Evolutionary conservation across 2,113 vertebrate genomes (phyloP).

Genomic region (Corvus cornix): DNA sequence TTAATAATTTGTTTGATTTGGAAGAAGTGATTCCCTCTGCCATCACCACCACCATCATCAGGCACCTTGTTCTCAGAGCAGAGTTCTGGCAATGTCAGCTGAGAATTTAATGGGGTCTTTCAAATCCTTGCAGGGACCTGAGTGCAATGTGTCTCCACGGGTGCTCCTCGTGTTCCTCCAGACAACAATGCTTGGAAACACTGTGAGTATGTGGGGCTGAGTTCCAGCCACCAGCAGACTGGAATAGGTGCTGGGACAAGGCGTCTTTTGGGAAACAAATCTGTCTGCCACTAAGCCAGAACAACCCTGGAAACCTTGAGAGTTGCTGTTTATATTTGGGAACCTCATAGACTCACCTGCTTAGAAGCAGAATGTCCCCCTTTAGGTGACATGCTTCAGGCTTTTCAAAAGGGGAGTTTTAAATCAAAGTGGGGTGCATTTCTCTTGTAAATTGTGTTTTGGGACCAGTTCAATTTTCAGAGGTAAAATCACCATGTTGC

Average conservation of each 20-base stretch:
- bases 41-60: not conserved
- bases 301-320: not conserved
- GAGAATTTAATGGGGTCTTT: not conserved
- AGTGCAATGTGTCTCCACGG: not conserved
- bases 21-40: not conserved
- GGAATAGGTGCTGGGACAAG: not conserved
- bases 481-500: not conserved
- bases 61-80: not conserved
- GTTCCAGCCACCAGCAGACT: not conserved
- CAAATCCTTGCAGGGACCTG: slow-evolving; percentile 54
- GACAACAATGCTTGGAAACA: slow-evolving; percentile 7
- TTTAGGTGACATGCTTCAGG: not conserved
- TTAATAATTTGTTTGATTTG: not conserved
- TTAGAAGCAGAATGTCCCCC: not conserved
- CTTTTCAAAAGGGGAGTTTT: not conserved
- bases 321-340: not conserved
- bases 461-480: not conserved
- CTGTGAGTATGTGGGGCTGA: slow-evolving; percentile 47
- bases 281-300: not conserved
- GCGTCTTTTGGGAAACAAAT: not conserved
- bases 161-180: slow-evolving; percentile 19
- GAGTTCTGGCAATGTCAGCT: not conserved
- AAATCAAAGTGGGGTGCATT: not conserved
- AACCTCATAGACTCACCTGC: not conserved
- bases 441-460: not conserved